Conservation (phyloP, 1,140 invertebrate species). For the Dinoponera quadriceps region DNA sequence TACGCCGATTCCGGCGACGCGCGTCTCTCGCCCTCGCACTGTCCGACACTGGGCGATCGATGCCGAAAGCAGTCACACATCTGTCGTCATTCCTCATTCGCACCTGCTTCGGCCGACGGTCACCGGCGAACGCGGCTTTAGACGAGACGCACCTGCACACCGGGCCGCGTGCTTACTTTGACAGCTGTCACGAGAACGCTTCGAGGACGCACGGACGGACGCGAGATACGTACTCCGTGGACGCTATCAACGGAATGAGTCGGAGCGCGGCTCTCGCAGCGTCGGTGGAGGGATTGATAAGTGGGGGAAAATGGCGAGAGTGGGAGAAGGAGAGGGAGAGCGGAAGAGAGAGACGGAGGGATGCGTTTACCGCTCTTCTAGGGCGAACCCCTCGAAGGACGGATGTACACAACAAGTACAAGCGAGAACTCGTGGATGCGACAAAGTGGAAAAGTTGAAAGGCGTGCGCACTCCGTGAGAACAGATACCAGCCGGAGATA, state of each 20-base stretch:
- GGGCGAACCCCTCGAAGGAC: neutral
- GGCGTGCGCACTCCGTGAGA: neutral
- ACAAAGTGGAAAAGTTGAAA: conserved; percentile 1
- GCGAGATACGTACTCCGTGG: conserved; percentile 43
- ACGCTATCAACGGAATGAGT: conserved; percentile 79
- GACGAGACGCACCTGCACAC: conserved; percentile 15
- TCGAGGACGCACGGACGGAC: neutral
- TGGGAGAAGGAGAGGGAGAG: conserved; percentile 8
- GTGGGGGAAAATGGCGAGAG: conserved; percentile 36
- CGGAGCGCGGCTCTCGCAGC: conserved; percentile 55
- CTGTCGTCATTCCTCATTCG: conserved; percentile 46
- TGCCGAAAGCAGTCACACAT: conserved; percentile 62
- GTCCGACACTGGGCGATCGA: conserved; percentile 50
- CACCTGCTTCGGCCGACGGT: neutral
- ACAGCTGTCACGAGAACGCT: conserved; percentile 64
- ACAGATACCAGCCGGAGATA: neutral
- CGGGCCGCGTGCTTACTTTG: conserved; percentile 14
- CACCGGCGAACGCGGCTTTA: neutral
- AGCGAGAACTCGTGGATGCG: neutral
- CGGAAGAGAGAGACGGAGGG: conserved; percentile 14
- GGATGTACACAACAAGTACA: neutral
- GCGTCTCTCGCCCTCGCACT: conserved; percentile 10
- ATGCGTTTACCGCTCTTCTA: neutral
- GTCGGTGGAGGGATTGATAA: conserved; percentile 20
- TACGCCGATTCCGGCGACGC: conserved; percentile 21